These are phyloP conservation scores for Luidia sarsii DNA, from an alignment of 53 echinoderm and acorn worm species.

Conservation along the genomic window DNA sequence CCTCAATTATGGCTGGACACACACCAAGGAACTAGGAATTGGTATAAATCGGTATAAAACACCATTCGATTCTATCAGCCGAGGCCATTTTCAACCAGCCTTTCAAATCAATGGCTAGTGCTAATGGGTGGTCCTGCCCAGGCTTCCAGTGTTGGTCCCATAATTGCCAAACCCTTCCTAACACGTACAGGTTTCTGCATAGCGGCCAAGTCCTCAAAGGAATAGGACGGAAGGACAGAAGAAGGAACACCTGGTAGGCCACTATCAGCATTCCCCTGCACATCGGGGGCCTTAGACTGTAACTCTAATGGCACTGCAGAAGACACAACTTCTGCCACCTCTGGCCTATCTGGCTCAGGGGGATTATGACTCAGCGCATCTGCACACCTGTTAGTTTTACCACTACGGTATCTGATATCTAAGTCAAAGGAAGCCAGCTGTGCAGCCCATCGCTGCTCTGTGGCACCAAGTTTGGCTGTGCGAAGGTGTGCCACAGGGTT, in stretches of 20 bases:
- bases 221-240: not conserved
- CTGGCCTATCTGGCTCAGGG: not conserved
- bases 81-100: not conserved
- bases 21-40: constrained; percentile 30
- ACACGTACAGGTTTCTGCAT: not conserved
- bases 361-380: constrained; percentile 36
- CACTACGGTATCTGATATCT: constrained; percentile 36
- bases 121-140: not conserved
- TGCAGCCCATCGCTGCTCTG: constrained; percentile 48
- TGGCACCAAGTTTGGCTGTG: too few species aligned
- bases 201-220: not conserved
- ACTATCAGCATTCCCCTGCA: too few species aligned
- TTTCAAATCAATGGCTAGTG: not conserved
- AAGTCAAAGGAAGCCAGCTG: constrained; percentile 49
- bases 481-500: too few species aligned
- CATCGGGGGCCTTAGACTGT: too few species aligned
- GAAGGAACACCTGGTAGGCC: not conserved
- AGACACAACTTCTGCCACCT: not conserved
- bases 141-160: not conserved
- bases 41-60: not conserved
- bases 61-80: not conserved
- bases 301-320: not conserved
- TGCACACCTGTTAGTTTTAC: too few species aligned
- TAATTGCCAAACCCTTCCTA: not conserved
- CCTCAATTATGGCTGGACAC: not conserved